Evolutionary conservation across 1,140 invertebrate species (phyloP).

Genomic region (Drosophila saltans): DNA sequence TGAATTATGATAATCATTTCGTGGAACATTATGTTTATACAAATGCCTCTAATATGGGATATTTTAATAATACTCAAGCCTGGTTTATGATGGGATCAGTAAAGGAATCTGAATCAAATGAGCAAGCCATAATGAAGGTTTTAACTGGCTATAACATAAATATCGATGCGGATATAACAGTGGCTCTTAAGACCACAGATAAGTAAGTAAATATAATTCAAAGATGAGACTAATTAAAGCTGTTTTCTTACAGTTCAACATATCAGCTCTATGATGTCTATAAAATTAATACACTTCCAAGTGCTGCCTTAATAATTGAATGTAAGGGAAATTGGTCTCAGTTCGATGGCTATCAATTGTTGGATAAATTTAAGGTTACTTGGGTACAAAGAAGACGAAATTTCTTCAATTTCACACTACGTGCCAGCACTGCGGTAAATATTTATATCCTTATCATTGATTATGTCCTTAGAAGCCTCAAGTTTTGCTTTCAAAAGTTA

Average conservation of each 20-base stretch:
- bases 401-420: constrained; percentile 83
- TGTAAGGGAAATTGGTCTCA: constrained; percentile 60
- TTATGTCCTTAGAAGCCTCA: too few relatives aligned
- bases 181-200: constrained; percentile 34
- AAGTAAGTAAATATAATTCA: constrained; percentile 14
- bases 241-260: constrained; percentile 14
- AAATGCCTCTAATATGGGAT: constrained; percentile 45
- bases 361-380: constrained; percentile 4
- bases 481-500: constrained; percentile 25
- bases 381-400: constrained; percentile 76
- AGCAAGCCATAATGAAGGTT: constrained; percentile 3
- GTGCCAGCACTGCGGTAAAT: constrained; percentile 83
- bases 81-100: constrained; percentile 59
- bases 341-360: constrained; percentile 35
- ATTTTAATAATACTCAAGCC: constrained; percentile 64
- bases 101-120: constrained; percentile 18
- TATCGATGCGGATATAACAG: constrained; percentile 70
- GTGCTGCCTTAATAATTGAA: constrained; percentile 35
- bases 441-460: too few relatives aligned
- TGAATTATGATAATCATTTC: constrained; percentile 30
- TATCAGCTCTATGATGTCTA: constrained; percentile 69
- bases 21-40: constrained; percentile 27
- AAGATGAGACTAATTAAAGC: background rate
- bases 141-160: constrained; percentile 55
- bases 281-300: constrained; percentile 33